Evolutionary conservation across 2,113 vertebrate species (phyloP).

Genomic region (Leptobrachium ailaonicum): DNA sequence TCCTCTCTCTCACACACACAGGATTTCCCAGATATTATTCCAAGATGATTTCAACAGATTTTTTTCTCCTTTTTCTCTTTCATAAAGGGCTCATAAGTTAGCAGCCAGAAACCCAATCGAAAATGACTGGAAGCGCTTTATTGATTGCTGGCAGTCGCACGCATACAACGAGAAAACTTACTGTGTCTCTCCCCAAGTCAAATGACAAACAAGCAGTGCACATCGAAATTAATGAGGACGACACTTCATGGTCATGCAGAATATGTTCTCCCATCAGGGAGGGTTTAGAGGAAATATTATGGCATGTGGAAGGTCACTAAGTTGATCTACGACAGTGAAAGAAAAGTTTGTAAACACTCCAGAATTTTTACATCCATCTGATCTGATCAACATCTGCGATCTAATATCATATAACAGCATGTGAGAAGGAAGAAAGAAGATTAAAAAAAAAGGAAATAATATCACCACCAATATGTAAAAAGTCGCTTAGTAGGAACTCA

Average conservation of each 20-base stretch:
- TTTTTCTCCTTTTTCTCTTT: not conserved
- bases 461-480: no score
- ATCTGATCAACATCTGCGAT: no score
- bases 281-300: not conserved
- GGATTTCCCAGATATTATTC: conserved; percentile 28
- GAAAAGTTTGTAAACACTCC: no score
- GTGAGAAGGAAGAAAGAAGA: no score
- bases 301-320: conserved; percentile 4
- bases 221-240: conserved; percentile 19
- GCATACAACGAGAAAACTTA: conserved; percentile 23
- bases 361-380: no score
- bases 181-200: conserved; percentile 22
- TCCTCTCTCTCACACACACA: conserved; percentile 37
- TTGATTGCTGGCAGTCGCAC: conserved; percentile 25
- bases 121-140: conserved; percentile 36
- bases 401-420: no score
- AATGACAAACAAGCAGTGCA: conserved; percentile 31
- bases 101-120: conserved; percentile 26
- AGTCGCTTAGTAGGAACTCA: no score
- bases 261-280: not conserved
- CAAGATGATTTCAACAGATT: conserved; percentile 34
- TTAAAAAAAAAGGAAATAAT: no score
- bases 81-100: conserved; percentile 30
- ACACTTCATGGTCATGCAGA: conserved; percentile 5
- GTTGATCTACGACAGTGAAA: no score